Evolutionary conservation across 2,797 vertebrate genomes (phyloP).

Genomic region (Bufotes viridis): DNA sequence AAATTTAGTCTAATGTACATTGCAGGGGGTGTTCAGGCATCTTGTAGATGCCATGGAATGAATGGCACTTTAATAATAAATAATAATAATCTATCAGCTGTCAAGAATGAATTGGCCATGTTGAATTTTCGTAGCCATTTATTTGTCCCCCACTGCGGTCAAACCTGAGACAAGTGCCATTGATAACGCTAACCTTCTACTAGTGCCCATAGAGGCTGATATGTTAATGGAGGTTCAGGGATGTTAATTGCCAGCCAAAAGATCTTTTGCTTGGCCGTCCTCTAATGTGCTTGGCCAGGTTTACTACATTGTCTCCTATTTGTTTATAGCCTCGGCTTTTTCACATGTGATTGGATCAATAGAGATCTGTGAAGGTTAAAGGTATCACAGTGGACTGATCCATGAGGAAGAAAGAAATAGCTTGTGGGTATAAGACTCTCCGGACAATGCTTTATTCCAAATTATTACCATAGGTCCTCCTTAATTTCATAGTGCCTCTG

Average conservation of each 20-base stretch:
- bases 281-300: background rate
- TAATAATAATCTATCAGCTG: too few relatives aligned
- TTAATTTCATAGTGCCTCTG: background rate
- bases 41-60: too few relatives aligned
- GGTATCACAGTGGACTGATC: background rate
- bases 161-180: background rate
- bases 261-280: background rate
- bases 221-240: background rate
- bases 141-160: background rate
- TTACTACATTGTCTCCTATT: background rate
- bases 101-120: too few relatives aligned
- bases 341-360: conserved; percentile 30
- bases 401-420: background rate
- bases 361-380: conserved; percentile 22
- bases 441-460: background rate
- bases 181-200: background rate
- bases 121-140: too few relatives aligned
- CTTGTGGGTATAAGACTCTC: background rate
- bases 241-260: background rate
- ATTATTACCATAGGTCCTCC: background rate
- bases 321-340: background rate
- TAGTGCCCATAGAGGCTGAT: background rate
- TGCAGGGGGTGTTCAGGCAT: too few relatives aligned
- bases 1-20: too few relatives aligned
- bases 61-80: too few relatives aligned